Conservation (phyloP, 2,113 vertebrate genomes). For the Tapirus terrestris region DNA sequence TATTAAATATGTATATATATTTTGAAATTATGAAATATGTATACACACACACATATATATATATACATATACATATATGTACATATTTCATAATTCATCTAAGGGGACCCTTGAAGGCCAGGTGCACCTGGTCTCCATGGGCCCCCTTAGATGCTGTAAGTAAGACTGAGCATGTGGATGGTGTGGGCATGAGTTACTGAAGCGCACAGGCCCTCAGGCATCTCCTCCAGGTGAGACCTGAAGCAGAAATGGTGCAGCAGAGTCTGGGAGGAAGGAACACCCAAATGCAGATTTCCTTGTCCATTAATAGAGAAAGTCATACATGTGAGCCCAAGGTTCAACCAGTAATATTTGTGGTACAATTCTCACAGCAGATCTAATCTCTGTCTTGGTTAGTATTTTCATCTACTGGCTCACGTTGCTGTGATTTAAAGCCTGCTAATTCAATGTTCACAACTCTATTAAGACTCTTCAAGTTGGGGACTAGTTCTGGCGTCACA, state of each 20-base stretch:
- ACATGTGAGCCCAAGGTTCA: background rate
- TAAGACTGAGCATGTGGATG: background rate
- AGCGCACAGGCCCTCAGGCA: background rate
- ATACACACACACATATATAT: background rate
- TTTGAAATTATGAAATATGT: background rate
- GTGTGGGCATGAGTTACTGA: background rate
- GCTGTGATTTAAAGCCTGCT: background rate
- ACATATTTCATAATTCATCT: background rate
- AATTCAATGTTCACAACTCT: background rate
- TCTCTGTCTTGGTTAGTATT: background rate
- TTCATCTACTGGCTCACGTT: background rate
- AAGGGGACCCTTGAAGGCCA: background rate
- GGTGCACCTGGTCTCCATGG: background rate
- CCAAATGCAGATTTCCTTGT: background rate
- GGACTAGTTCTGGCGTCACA: background rate
- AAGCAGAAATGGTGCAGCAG: background rate
- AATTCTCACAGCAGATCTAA: background rate
- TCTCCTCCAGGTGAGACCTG: background rate
- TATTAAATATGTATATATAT: background rate
- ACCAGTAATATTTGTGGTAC: background rate
- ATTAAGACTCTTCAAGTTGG: background rate
- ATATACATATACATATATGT: background rate
- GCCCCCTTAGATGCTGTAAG: background rate
- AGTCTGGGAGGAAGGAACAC: background rate
- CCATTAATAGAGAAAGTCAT: background rate